Percentiles rank a stretch among this genome's conserved stretches.
Evolutionary conservation across 2,888 invertebrate genomes (phyloP).

Genomic region (Cremastobaeus sp.): DNA sequence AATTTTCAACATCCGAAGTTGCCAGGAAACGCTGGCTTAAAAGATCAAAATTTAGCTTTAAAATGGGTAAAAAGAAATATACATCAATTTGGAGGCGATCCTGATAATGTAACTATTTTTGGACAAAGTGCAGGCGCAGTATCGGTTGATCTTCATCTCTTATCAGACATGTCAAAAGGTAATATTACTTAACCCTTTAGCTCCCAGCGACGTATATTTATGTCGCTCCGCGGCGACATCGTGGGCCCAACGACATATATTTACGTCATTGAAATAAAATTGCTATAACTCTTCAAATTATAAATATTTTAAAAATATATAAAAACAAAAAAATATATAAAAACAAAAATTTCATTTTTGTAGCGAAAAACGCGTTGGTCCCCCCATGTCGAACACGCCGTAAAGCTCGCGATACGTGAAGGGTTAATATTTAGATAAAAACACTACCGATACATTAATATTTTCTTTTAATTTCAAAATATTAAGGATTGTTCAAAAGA

Average conservation of each 20-base stretch:
- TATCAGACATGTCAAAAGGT: constrained; percentile 64
- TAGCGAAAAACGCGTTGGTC: too few relatives aligned
- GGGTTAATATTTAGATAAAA: neutral
- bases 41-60: constrained; percentile 80
- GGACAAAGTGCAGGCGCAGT: constrained; percentile 80
- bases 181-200: neutral
- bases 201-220: too few relatives aligned
- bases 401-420: too few relatives aligned
- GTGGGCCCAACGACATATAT: too few relatives aligned
- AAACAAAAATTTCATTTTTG: too few relatives aligned
- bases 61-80: constrained; percentile 80
- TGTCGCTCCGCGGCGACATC: too few relatives aligned
- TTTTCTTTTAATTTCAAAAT: too few relatives aligned
- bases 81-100: constrained; percentile 79
- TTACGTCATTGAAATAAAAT: too few relatives aligned
- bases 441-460: neutral
- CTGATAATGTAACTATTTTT: constrained; percentile 80
- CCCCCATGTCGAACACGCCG: too few relatives aligned
- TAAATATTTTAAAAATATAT: too few relatives aligned
- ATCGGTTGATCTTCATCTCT: constrained; percentile 59
- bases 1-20: constrained; percentile 61
- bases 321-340: too few relatives aligned
- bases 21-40: constrained; percentile 67
- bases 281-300: too few relatives aligned
- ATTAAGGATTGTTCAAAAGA: constrained; percentile 26